phyloP scores from a whole-genome alignment of 2,888 invertebrate species.

The Adelphocoris suturalis region DNA sequence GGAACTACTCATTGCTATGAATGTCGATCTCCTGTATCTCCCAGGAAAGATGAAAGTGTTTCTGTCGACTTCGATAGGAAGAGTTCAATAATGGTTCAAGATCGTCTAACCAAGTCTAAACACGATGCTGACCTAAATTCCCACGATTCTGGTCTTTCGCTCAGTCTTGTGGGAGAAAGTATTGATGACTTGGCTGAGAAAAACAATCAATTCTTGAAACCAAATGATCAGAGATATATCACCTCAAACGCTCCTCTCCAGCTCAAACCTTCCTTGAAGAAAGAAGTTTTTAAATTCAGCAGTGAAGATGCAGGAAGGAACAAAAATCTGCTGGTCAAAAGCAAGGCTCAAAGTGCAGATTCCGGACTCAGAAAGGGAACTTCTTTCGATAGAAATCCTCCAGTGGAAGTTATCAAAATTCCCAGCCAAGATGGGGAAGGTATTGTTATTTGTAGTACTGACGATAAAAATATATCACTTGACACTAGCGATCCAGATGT shows the following conservation, averaged over 20 bases:
- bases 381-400: constrained; percentile 75
- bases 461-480: constrained; percentile 75
- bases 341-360: constrained; percentile 76
- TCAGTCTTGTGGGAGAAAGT: constrained; percentile 76
- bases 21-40: constrained; percentile 75
- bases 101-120: constrained; percentile 75
- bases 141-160: constrained; percentile 76
- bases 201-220: constrained; percentile 73
- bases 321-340: constrained; percentile 74
- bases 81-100: constrained; percentile 70
- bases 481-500: constrained; percentile 76
- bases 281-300: constrained; percentile 69
- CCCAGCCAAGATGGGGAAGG: constrained; percentile 75
- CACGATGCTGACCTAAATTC: constrained; percentile 76
- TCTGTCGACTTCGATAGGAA: constrained; percentile 71
- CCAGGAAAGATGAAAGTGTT: constrained; percentile 73
- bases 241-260: neutral
- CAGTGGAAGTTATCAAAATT: constrained; percentile 77
- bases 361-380: constrained; percentile 74
- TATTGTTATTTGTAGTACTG: constrained; percentile 75
- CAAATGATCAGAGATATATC: constrained; percentile 70
- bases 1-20: constrained; percentile 83
- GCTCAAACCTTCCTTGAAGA: constrained; percentile 74
- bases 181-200: constrained; percentile 75
- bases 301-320: constrained; percentile 75